A percentile compares a stretch with the other conserved stretches of the same genome.
These are phyloP conservation scores for Sciurus niger DNA, from an alignment of 2,113 vertebrate genomes.

Conservation along the genomic window DNA sequence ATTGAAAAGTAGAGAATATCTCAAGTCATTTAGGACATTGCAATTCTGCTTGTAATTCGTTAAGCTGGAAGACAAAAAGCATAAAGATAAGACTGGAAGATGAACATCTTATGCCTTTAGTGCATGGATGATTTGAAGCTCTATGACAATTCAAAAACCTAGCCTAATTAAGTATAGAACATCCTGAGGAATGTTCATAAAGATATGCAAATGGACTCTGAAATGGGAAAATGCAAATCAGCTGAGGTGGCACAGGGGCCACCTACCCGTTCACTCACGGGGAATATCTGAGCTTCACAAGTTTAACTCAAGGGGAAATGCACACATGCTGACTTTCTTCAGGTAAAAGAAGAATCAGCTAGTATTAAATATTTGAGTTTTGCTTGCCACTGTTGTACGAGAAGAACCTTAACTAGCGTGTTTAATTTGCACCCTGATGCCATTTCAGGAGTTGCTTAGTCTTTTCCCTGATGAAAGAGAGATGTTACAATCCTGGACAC, in stretches of 20 bases:
- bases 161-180: constrained; percentile 26
- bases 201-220: constrained; percentile 48
- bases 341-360: constrained; percentile 25
- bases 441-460: background rate
- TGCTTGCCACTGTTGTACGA: background rate
- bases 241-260: background rate
- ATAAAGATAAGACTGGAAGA: background rate
- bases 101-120: constrained; percentile 1
- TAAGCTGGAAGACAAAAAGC: constrained; percentile 24
- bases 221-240: constrained; percentile 54
- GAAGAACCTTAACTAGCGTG: background rate
- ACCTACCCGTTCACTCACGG: background rate
- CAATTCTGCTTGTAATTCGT: constrained; percentile 1
- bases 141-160: background rate
- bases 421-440: background rate
- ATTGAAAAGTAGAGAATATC: constrained; percentile 1
- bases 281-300: background rate
- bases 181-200: constrained; percentile 48
- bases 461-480: background rate
- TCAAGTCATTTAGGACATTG: background rate
- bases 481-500: background rate
- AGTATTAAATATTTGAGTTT: constrained; percentile 46
- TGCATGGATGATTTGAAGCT: background rate
- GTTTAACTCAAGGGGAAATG: background rate
- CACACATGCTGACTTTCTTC: background rate